Percentiles rank a stretch among this genome's conserved stretches.
Conservation (phyloP, 2,888 invertebrate species). For the Athalia cordata region DNA sequence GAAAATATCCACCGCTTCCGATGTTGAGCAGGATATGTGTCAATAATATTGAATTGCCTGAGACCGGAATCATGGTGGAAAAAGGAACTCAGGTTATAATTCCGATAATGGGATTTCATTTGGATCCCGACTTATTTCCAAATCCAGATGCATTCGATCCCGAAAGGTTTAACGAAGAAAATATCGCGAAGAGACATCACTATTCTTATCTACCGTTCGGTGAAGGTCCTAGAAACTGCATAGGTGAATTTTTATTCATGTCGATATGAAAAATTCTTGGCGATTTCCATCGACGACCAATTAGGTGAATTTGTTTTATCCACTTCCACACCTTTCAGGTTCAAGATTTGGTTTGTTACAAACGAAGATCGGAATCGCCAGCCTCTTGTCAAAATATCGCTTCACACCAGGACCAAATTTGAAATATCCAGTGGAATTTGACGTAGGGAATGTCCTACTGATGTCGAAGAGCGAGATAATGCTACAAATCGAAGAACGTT, state of each 20-base stretch:
- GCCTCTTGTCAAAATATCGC: constrained; percentile 56
- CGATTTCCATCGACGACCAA: too few species aligned
- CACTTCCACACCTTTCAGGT: constrained; percentile 54
- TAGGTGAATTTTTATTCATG: constrained; percentile 56
- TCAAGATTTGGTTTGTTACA: constrained; percentile 61
- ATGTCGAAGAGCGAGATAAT: constrained; percentile 56
- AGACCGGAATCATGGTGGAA: constrained; percentile 55
- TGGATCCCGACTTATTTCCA: constrained; percentile 73
- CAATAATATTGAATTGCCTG: neutral
- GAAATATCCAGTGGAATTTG: constrained; percentile 54
- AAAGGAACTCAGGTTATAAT: constrained; percentile 66
- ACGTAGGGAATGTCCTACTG: constrained; percentile 52
- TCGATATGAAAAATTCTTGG: neutral
- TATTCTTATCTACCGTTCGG: constrained; percentile 56
- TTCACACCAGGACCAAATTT: constrained; percentile 60
- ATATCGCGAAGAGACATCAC: constrained; percentile 58
- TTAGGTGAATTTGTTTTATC: neutral
- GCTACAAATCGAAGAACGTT: constrained; percentile 46
- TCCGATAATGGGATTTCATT: constrained; percentile 72
- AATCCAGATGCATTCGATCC: constrained; percentile 76
- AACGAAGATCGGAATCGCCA: constrained; percentile 57
- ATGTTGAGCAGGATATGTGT: constrained; percentile 66
- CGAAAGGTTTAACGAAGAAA: constrained; percentile 73
- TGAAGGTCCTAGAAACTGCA: constrained; percentile 58
- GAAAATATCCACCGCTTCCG: constrained; percentile 61